A percentile compares a stretch with the other conserved stretches of the same genome.
Evolutionary conservation across 2,113 vertebrate species (phyloP).

Genomic region (Anolis carolinensis): DNA sequence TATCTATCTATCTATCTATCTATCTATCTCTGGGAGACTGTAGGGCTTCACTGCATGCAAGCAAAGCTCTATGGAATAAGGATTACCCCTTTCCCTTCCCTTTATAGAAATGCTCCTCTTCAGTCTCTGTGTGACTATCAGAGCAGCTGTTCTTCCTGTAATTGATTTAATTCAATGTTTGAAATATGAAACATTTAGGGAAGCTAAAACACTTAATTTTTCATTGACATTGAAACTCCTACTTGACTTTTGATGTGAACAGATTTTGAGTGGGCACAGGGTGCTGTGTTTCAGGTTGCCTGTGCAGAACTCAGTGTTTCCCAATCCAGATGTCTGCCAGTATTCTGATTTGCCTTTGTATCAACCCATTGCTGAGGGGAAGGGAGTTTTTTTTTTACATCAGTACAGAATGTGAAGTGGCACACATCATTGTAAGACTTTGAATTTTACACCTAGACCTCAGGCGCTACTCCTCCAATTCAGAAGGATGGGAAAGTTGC

Average conservation of each 20-base stretch:
- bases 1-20: too few relatives aligned
- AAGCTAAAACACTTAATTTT: neutral
- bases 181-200: constrained; percentile 7
- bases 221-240: neutral
- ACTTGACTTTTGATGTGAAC: neutral
- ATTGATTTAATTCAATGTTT: constrained; percentile 14
- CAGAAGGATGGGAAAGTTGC: neutral
- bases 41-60: neutral
- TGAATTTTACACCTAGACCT: neutral
- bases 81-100: neutral
- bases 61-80: neutral
- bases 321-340: neutral
- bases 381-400: neutral
- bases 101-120: neutral
- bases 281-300: neutral
- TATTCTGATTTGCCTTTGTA: neutral
- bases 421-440: neutral
- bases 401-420: neutral
- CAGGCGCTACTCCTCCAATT: neutral
- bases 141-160: neutral
- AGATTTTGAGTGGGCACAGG: constrained; percentile 18
- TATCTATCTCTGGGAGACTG: too few relatives aligned
- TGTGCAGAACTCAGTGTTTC: neutral
- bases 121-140: neutral
- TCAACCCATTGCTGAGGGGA: neutral